Evolutionary conservation across 2,888 invertebrate genomes (phyloP).

Genomic region (Barypeithes pellucidus): DNA sequence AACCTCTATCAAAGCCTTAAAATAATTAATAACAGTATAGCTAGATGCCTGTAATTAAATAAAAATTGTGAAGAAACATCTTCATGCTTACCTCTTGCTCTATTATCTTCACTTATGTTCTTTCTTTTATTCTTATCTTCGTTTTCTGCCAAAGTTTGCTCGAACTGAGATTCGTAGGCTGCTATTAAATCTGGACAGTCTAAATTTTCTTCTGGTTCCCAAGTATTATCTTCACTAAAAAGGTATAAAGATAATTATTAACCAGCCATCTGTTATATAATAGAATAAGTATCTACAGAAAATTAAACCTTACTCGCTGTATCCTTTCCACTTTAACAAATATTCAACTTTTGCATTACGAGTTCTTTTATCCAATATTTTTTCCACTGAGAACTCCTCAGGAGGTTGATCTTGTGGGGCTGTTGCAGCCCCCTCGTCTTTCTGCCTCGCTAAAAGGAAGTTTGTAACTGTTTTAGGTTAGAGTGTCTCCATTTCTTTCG

Average conservation of each 20-base stretch:
- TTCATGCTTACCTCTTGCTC: constrained; percentile 76
- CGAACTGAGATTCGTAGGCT: constrained; percentile 65
- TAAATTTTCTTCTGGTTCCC: constrained; percentile 88
- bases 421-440: constrained; percentile 30
- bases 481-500: constrained; percentile 11
- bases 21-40: not conserved
- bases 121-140: constrained; percentile 66
- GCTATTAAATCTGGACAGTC: constrained; percentile 83
- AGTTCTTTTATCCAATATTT: constrained; percentile 80
- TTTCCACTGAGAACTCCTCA: constrained; percentile 85
- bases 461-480: constrained; percentile 29
- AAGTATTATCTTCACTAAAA: constrained; percentile 79
- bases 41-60: not conserved
- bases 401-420: constrained; percentile 54
- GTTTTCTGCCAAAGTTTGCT: constrained; percentile 55
- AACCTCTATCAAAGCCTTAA: constrained; percentile 63
- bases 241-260: not conserved
- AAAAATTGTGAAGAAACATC: not conserved
- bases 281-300: not conserved
- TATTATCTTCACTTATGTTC: constrained; percentile 68
- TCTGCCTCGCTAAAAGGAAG: constrained; percentile 36
- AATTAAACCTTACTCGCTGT: constrained; percentile 72
- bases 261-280: not conserved
- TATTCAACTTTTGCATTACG: constrained; percentile 81
- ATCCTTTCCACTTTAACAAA: constrained; percentile 79